Evolutionary conservation across 2,888 invertebrate species (phyloP), one percentile per base, ranked within the genome.

Genomic region (Crossocerus cetratus): DNA sequence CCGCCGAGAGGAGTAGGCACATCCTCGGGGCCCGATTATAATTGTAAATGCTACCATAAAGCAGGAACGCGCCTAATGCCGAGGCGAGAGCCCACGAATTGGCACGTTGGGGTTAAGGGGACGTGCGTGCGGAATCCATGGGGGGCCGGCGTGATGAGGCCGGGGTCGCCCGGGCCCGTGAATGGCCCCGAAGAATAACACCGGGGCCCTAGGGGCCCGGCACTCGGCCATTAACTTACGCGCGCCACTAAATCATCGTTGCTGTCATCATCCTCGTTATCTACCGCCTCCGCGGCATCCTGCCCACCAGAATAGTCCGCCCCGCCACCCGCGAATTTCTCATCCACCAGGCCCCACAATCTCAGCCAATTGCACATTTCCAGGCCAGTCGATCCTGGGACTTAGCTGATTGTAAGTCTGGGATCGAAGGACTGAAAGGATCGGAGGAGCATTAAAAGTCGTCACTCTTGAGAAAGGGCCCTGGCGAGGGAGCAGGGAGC

Each of bases 201-300:
- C 66, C 76, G 80, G 72, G 76, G 77, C 81, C 79, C 78, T 76
- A 69, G 79, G 32, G 79, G 72, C 74, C 77, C 77, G 70, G 76
- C 81, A 76, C 49, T 81, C 81, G 83, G 84, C 86, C 85, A 88
- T 88, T 87, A 88, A 87, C 84, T 83, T 84, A 80, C 83, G 80
- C 84, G 78, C 80, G 80, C 83, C 85, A 84, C 86, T 89, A 89
- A 89, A 89, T 89, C 89, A 89, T 88, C 88, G 86, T 86, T 85
- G 84, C 89, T 89, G 89, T 89, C 89, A 88, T 89, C 89, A 84
- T 88, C 86, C 89, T 89, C 88, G 89, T 89, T 89, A 89, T 88
- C 86, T 84, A 82, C 84, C 83, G 85, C 86, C 87, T 83, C 82
- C 84, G 77, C 74, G 76, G 74, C 84, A 80, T 79, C 81, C 81